Evolutionary conservation across 2,797 vertebrate genomes (phyloP), one percentile per base, ranked within the genome.

Genomic region (Squalus acanthias): DNA sequence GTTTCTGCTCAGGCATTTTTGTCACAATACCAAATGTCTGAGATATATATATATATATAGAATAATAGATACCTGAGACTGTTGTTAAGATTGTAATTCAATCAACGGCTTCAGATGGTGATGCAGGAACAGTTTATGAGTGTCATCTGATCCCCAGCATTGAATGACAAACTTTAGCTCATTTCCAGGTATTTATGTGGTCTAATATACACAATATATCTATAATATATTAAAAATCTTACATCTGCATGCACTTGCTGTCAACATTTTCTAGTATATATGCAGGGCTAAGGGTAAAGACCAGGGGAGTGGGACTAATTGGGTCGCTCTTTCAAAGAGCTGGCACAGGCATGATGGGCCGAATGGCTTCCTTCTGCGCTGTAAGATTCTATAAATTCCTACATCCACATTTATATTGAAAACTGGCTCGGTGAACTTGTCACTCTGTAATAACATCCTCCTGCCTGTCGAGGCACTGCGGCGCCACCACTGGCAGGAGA

Each of bases 51-150:
- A 85, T 85, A 63, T 57, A 67, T 93, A 69, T 93, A 46, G 91
- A 93, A 93, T 93, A 93, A 93, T 93, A 93, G 63, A 93, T 93
- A 93, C 63, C 65, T 69, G 91, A 93, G 65, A 39, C 91, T 46
- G 63, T 93, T 93, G 91, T 69, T 93, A 93, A 93, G 65, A 69
- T 93, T 69, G 65, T 93, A 93, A 93, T 69, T 93, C 22, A 93
- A 46, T 93, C 91, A 93, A 69, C 33, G 39, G 20, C n/a, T 93
- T 91, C n/a, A 69, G 33, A 69, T 67, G 20, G 91, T 46, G 65
- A 24, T 22, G 39, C 63, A 69, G n/a, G n/a, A 93, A 93, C 91
- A 93, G 63, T 93, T 93, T 67, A 67, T 93, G 91, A 93, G n/a
- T 65, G 63, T 46, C 91, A 69, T 93, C 91, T 53, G 39, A 93